These are phyloP conservation scores for Calidris pugnax DNA, from an alignment of 2,113 vertebrate genomes.

Conservation along the genomic window DNA sequence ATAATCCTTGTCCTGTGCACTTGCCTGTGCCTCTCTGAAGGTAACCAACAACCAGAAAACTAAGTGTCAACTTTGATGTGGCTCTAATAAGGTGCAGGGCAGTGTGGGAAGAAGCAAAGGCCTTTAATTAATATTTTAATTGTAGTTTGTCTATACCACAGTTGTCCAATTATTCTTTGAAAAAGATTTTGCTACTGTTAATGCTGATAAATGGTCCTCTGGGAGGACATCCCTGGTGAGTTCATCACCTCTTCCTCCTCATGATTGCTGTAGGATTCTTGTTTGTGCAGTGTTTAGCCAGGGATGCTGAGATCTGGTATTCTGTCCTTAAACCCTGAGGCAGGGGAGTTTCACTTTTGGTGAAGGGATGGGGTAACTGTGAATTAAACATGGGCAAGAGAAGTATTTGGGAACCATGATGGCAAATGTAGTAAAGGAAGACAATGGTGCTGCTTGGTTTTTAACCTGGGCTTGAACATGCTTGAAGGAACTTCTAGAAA, in stretches of 20 bases:
- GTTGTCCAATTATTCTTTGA: not conserved
- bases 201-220: slow-evolving; percentile 4
- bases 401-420: not conserved
- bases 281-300: not conserved
- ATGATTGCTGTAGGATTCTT: not conserved
- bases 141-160: not conserved
- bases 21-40: not conserved
- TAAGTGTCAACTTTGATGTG: not conserved
- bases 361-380: not conserved
- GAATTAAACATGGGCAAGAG: not conserved
- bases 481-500: not conserved
- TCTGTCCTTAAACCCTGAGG: not conserved
- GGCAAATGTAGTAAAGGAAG: not conserved
- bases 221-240: not conserved
- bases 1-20: not conserved
- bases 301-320: not conserved
- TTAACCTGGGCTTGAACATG: not conserved
- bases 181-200: not conserved
- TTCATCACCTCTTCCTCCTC: not conserved
- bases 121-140: slow-evolving; percentile 49
- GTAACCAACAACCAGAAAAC: not conserved
- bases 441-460: not conserved
- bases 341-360: not conserved
- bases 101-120: not conserved
- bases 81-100: not conserved